phyloP scores from a whole-genome alignment of 2,113 vertebrate genomes.

The Charadrius vociferus region DNA sequence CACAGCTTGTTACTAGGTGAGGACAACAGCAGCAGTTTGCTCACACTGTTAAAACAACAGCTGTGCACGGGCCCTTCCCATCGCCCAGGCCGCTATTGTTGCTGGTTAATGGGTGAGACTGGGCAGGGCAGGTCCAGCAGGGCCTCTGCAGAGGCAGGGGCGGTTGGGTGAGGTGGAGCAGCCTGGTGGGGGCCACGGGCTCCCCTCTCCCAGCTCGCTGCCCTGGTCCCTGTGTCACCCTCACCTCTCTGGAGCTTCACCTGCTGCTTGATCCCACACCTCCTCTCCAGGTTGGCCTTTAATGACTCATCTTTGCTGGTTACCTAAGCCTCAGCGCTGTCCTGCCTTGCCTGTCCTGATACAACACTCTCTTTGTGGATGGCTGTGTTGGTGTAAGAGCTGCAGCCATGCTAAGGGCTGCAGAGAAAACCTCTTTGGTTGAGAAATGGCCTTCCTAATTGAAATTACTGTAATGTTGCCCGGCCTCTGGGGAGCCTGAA shows the following conservation, averaged over 20 bases:
- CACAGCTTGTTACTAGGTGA: neutral
- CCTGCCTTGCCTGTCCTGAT: neutral
- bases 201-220: neutral
- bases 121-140: neutral
- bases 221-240: neutral
- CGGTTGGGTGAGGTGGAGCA: neutral
- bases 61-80: neutral
- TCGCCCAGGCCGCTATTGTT: neutral
- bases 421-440: neutral
- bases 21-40: constrained; percentile 18
- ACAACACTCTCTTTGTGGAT: neutral
- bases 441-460: neutral
- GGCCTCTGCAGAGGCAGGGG: neutral
- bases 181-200: accelerated
- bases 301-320: neutral
- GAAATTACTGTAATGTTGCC: neutral
- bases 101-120: constrained; percentile 13
- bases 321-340: neutral
- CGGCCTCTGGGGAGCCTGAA: neutral
- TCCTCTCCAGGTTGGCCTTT: neutral
- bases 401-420: neutral
- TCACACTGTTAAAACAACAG: neutral
- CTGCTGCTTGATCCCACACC: accelerated
- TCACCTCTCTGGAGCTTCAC: neutral
- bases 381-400: neutral